phyloP scores from a whole-genome alignment of 2,888 invertebrate genomes.

The Zygogramma bicolorata region DNA sequence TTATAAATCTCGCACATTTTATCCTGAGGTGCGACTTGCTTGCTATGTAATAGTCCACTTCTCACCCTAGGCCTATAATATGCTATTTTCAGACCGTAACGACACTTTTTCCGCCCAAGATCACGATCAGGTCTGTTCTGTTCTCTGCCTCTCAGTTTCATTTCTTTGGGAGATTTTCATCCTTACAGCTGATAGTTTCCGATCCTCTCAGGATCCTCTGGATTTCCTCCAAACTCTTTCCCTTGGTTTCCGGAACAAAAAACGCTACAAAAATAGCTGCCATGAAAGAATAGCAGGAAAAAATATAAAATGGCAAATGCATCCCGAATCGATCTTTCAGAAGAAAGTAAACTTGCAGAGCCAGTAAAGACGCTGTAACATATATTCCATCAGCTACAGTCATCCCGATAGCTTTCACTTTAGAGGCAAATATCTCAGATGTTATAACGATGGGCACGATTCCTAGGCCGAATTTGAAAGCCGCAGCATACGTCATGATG shows the following conservation, averaged over 20 bases:
- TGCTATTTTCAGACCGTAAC: too few species aligned
- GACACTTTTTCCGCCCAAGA: too few species aligned
- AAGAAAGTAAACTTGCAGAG: slow-evolving; percentile 55
- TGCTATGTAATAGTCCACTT: too few species aligned
- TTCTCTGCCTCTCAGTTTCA: too few species aligned
- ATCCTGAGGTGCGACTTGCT: too few species aligned
- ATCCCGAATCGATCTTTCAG: slow-evolving; percentile 52
- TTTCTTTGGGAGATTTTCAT: too few species aligned
- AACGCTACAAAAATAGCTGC: slow-evolving; percentile 16
- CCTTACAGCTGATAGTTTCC: too few species aligned
- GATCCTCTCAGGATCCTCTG: slow-evolving; percentile 58
- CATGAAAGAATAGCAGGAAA: slow-evolving; percentile 54
- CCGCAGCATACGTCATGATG: slow-evolving; percentile 56
- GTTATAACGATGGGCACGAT: slow-evolving; percentile 60
- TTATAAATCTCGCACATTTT: too few species aligned
- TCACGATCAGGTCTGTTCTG: too few species aligned
- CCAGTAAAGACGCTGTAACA: slow-evolving; percentile 53
- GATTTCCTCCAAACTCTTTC: slow-evolving; percentile 56
- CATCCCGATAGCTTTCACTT: slow-evolving; percentile 61
- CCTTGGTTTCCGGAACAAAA: slow-evolving; percentile 58
- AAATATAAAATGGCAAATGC: slow-evolving; percentile 58
- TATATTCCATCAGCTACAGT: slow-evolving; percentile 58
- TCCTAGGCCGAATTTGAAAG: slow-evolving; percentile 59
- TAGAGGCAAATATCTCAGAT: slow-evolving; percentile 60
- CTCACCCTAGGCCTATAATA: too few species aligned